A percentile compares a stretch with the other conserved stretches of the same genome.
phyloP scores from a whole-genome alignment of 2,797 vertebrate genomes.

The Xenopus petersii region DNA sequence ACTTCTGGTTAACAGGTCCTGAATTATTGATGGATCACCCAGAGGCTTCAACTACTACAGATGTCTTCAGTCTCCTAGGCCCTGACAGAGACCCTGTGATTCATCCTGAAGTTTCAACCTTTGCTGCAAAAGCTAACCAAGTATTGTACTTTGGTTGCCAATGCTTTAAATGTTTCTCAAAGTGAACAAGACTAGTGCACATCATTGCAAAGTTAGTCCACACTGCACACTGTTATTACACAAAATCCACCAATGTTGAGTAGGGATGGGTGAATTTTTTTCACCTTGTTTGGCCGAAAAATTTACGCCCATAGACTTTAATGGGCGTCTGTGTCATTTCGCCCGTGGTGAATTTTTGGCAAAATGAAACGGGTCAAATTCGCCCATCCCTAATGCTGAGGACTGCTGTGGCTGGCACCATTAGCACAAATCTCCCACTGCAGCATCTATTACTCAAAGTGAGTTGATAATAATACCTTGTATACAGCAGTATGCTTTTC shows the following conservation, averaged over 20 bases:
- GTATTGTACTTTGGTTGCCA: not conserved
- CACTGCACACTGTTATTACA: constrained; percentile 4
- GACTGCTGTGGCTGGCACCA: not conserved
- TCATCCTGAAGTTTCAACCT: not conserved
- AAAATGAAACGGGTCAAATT: no score
- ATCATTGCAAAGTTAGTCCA: constrained; percentile 11
- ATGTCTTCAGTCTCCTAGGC: not conserved
- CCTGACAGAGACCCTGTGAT: not conserved
- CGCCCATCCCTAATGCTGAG: no score
- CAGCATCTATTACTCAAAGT: not conserved
- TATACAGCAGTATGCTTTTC: not conserved
- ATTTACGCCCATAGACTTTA: no score
- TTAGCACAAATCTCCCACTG: not conserved
- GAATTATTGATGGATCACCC: no score
- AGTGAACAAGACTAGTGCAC: constrained; percentile 7
- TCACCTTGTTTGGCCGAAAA: no score
- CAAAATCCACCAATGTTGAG: not conserved
- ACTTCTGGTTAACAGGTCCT: no score
- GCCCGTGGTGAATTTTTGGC: no score
- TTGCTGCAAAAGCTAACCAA: not conserved
- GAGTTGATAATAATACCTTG: not conserved
- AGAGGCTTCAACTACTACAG: not conserved
- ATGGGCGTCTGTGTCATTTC: no score
- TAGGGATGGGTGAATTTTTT: no score
- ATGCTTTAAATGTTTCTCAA: constrained; percentile 1